Conservation (phyloP, 2,888 invertebrate genomes). For the Synanthedon tipuliformis region DNA sequence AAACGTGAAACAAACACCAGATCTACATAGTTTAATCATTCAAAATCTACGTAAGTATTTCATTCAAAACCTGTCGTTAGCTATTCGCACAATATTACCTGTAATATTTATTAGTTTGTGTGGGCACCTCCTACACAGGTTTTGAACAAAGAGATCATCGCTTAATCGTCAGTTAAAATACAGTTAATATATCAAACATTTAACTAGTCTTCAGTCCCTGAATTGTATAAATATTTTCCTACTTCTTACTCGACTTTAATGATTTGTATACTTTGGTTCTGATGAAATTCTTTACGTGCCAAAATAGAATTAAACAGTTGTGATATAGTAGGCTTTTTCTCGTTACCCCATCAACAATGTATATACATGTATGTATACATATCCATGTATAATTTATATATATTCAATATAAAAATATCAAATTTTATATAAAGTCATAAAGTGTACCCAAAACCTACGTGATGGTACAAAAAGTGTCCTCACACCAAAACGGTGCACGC, state of each 20-base stretch:
- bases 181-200: conserved; percentile 70
- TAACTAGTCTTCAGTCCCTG: conserved; percentile 70
- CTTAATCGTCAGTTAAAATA: conserved; percentile 65
- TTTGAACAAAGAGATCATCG: conserved; percentile 63
- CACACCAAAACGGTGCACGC: conserved; percentile 59
- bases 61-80: conserved; percentile 64
- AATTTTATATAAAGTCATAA: conserved; percentile 71
- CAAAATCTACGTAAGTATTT: conserved; percentile 49
- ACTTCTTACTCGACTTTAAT: conserved; percentile 68
- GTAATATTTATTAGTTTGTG: conserved; percentile 18
- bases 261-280: conserved; percentile 71
- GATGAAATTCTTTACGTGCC: conserved; percentile 68
- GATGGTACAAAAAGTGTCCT: conserved; percentile 65
- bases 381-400: conserved; percentile 70
- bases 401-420: conserved; percentile 70
- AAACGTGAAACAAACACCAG: conserved; percentile 34
- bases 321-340: conserved; percentile 66
- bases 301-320: conserved; percentile 70
- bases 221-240: conserved; percentile 69
- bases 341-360: conserved; percentile 68
- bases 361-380: conserved; percentile 71
- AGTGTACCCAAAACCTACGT: conserved; percentile 71
- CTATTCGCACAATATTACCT: conserved; percentile 48
- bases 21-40: conserved; percentile 43
- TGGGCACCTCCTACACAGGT: conserved; percentile 48